Evolutionary conservation across 2,888 invertebrate species (phyloP).

Genomic region (Ommatoiulus sabulosus): DNA sequence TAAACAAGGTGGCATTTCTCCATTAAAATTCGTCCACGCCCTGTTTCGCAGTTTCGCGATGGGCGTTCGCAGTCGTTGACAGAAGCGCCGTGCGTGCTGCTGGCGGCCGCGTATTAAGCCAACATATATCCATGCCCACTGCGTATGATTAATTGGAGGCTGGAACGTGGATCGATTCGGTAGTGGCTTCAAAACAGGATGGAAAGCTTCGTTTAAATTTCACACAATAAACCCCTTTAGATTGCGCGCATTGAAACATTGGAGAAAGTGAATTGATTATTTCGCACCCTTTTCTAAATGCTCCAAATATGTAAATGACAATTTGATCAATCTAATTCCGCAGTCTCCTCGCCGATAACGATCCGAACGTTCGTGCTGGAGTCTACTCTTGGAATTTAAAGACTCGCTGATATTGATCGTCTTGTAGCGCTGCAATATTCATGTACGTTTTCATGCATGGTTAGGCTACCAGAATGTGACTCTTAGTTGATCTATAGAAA

Average conservation of each 20-base stretch:
- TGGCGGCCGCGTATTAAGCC: not conserved
- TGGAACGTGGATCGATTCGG: not conserved
- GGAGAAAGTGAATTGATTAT: not conserved
- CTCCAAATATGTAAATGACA: not conserved
- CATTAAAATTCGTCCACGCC: slow-evolving; percentile 7
- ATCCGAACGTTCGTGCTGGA: no score
- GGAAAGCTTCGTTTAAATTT: not conserved
- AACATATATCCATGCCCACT: not conserved
- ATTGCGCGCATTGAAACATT: not conserved
- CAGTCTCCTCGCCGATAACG: no score
- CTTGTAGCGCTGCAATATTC: no score
- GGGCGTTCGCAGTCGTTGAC: slow-evolving; percentile 27
- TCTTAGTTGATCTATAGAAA: no score
- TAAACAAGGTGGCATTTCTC: slow-evolving; percentile 38
- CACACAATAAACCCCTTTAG: not conserved
- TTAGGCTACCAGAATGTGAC: no score
- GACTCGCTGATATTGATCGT: no score
- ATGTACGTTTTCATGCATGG: no score
- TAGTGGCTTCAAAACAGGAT: not conserved
- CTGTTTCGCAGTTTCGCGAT: slow-evolving; percentile 13
- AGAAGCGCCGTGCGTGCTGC: not conserved
- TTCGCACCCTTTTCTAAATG: not conserved
- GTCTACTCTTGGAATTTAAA: no score
- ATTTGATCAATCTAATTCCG: not conserved
- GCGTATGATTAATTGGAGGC: not conserved